Evolutionary conservation across 2,888 invertebrate genomes (phyloP).

Genomic region (Spisula solida): DNA sequence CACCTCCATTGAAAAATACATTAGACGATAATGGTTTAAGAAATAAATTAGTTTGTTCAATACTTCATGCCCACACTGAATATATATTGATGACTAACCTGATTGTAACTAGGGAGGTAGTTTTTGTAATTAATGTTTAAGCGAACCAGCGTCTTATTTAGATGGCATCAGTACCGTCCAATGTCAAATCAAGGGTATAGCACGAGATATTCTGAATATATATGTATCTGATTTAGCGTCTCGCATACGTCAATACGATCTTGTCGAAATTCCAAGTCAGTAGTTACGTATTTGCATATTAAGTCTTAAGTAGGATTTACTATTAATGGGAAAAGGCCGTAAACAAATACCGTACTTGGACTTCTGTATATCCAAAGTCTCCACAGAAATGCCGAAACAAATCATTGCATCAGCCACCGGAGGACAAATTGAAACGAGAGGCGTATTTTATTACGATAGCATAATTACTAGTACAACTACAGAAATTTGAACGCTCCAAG

Average conservation of each 20-base stretch:
- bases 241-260: background rate
- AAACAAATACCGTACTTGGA: background rate
- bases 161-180: background rate
- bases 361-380: background rate
- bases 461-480: too few relatives aligned
- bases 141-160: background rate
- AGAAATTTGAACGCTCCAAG: too few relatives aligned
- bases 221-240: background rate
- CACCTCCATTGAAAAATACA: background rate
- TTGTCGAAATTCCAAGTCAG: constrained; percentile 1
- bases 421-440: background rate
- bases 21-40: background rate
- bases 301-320: constrained; percentile 1
- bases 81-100: too few relatives aligned
- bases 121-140: background rate
- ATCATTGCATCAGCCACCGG: background rate
- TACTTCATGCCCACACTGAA: too few relatives aligned
- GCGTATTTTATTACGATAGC: background rate
- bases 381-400: background rate
- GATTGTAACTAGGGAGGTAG: background rate
- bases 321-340: constrained; percentile 9
- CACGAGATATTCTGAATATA: background rate
- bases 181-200: background rate
- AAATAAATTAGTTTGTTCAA: too few relatives aligned
- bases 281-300: constrained; percentile 14